Evolutionary conservation across 2,888 invertebrate species (phyloP), one percentile per base, ranked within the genome.

Genomic region (Brachypalpus laphriformis): DNA sequence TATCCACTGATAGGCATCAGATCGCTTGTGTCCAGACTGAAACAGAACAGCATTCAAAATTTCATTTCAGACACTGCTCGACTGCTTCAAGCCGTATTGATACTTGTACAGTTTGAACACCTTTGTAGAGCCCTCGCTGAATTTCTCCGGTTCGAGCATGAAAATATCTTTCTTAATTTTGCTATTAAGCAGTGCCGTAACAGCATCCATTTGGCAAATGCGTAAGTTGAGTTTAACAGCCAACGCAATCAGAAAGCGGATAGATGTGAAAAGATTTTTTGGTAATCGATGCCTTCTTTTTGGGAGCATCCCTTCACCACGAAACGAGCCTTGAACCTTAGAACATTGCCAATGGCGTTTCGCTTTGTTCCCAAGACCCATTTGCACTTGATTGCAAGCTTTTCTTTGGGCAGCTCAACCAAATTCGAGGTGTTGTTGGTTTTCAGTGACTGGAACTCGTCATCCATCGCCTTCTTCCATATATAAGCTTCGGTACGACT

Each of bases 101-200:
- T 78, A 74, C 51, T 86, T 87, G 1, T 31, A 34, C 3, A 83
- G 47, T 18, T 71, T 80, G 11, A 72, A 87, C 2, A 71, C 68
- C 28, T 61, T 49, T 8, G 34, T 22, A 37, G 66, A 42, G 6
- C 25, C 47, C 47, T 83, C 86, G 5, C 65, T 49, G 40, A 85
- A 87, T 22, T 82, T 82, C 28, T 87, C 70, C 14, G 81, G 87
- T 54, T 88, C 86, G 8, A 54, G 9, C 65, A 88, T 87, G 61
- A 34, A 87, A 8, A 86, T 75, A 11, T 83, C 82, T 18, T 86
- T 81, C n/a, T 78, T 47, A 7, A 86, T 34, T 16, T 78, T 71
- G 7, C 78, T 87, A 25, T 87, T 71, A 34, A 86, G 40, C 37
- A 78, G 82, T 1, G 70, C 74, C 2, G 82, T 86, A n/a, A 82